Base-by-base conservation (phyloP, 1,140 invertebrate genomes). In the Aphelenchoides avenae region DNA sequence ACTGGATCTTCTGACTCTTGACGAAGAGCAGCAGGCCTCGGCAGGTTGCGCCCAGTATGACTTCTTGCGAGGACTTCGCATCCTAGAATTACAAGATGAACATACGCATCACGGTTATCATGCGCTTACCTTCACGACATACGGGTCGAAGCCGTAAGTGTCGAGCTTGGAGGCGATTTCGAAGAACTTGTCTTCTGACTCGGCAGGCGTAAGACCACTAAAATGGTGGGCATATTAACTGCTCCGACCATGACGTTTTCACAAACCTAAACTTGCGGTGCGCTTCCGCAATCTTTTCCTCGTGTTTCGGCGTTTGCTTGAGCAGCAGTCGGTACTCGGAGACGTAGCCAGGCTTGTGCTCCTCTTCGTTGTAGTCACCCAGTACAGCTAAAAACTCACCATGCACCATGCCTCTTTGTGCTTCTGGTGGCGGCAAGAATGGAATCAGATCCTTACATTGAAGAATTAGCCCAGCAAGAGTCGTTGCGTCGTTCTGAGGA, bases 121-220 rank as follows among this genome's bases (percentile, higher is more conserved):
- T 18, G 47, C 30, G 59, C 57, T 78, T 78, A 91, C 90, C 84
- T 95, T 96, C n/a, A 96, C 91, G 47, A 89, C 87, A 83, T 96
- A 89, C 1, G 92, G 93, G 81, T 97, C 92, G 27, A 96, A 87
- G 11, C 92, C 93, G 76, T 96, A 97, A 0, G 91, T 94, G 71
- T 95, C 92, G 33, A 96, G 81, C 51, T 86, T 84, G 29, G 87
- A 86, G 18, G 91, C 89, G 70, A 89, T 86, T 78, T 86, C 87
- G 27, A 93, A 82, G 77, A 93, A 93, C 57, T 85, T 84, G 27
- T 83, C 84, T 80, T 92, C 89, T 3, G 89, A 86, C 39, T 79
- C 80, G 20, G 79, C 76, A 42, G 80, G 79, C 15, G 80, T 77
- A 65, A 78, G 77, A 30, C 79, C 80, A 49, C 80, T 81, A 42